Evolutionary conservation across 2,888 invertebrate species (phyloP), one percentile per base, ranked within the genome.

Genomic region (Poecilobothrus nobilitatus): DNA sequence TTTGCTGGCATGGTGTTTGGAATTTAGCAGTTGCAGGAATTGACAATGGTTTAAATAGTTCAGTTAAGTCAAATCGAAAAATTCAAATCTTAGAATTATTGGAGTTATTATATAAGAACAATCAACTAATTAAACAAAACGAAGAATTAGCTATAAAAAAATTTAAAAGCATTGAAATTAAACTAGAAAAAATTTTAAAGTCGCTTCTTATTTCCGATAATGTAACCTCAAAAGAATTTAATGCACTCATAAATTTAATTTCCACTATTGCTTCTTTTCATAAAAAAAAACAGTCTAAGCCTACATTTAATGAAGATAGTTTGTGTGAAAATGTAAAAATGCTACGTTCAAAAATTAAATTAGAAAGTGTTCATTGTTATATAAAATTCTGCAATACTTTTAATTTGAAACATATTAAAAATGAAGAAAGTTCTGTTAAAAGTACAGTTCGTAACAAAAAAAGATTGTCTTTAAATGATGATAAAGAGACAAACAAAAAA

Each of bases 51-150:
- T 88, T 91, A 71, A 84, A 85, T 68, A 78, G 81, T 21, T 83
- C 84, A 22, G 85, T 89, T 3, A 83, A 90, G 71, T 86, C 87
- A 41, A 91, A 87, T 75, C 83, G 89, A 33, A 84, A 88, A 64
- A 87, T 85, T 71, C 90, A 91, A 80, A 88, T 88, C 0, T 75
- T 89, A 1, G 89, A 90, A 75, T 80, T 91, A 70, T 77, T 91
- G 65, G 81, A 83, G n/a, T 82, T 86, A 4, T 88, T 90, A 72
- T 91, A 88, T 77, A 83, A 84, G 66, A 86, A 88, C 73, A 79
- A 74, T 67, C 74, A 76, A 65, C 68, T 78, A 5, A 74, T 77
- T n/a, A 74, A 72, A 64, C 70, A 73, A 34, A 71, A 77, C 64
- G 70, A 71, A 20, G 71, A 73, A 10, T 41, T 62, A 0, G 63